Percentiles rank a stretch among this genome's conserved stretches.
phyloP scores from a whole-genome alignment of 2,797 vertebrate species.

The Spheniscus humboldti region DNA sequence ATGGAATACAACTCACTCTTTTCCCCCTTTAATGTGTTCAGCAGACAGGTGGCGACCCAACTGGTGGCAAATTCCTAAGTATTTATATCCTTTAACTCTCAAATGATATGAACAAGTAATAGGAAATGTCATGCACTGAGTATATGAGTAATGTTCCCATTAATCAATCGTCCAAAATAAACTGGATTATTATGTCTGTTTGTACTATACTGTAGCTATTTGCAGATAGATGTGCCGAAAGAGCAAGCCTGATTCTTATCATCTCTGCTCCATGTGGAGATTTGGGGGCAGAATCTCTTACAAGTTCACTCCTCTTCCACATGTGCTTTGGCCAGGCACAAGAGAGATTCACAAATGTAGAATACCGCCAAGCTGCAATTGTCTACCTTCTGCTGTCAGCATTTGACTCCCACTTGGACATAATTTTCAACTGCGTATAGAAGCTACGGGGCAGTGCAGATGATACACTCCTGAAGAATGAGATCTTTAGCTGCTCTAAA shows the following conservation, averaged over 20 bases:
- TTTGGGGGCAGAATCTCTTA: background rate
- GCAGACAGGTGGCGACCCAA: constrained; percentile 59
- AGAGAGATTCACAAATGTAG: background rate
- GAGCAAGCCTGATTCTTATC: background rate
- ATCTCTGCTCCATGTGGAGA: background rate
- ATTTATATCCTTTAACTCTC: constrained; percentile 66
- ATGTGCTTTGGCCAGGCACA: background rate
- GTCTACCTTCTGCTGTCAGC: background rate
- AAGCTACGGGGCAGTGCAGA: background rate
- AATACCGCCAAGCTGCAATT: background rate
- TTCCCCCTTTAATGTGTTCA: constrained; percentile 22
- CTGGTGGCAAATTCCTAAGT: constrained; percentile 61
- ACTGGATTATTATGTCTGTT: constrained; percentile 34
- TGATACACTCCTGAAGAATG: background rate
- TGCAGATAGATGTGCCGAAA: constrained; percentile 5
- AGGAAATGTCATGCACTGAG: constrained; percentile 43
- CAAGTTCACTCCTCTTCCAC: background rate
- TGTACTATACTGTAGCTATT: constrained; percentile 25
- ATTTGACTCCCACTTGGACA: background rate
- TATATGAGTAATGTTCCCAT: constrained; percentile 53
- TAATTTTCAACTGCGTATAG: background rate
- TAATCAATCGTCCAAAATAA: constrained; percentile 60
- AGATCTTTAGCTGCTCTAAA: background rate
- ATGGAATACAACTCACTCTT: constrained; percentile 39
- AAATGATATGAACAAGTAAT: constrained; percentile 49